phyloP scores from a whole-genome alignment of 2,113 vertebrate species.

The Dipodomys ordii region DNA sequence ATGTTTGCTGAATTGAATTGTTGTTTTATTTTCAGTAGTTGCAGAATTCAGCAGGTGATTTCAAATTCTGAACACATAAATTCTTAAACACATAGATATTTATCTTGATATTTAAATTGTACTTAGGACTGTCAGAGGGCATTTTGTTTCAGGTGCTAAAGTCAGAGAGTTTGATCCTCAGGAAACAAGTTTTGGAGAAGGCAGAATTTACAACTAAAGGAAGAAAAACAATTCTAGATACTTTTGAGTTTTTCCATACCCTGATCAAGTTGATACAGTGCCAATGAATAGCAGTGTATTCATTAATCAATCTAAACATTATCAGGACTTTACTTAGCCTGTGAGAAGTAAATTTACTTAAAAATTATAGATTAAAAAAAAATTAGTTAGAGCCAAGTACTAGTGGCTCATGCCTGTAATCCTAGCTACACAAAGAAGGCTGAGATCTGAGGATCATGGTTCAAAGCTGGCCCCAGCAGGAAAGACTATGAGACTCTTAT shows the following conservation, averaged over 20 bases:
- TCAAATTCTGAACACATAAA: slow-evolving; percentile 28
- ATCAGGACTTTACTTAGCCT: not conserved
- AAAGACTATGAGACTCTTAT: no score
- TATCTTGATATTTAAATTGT: not conserved
- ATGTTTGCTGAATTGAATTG: not conserved
- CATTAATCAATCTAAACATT: not conserved
- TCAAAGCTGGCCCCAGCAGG: no score
- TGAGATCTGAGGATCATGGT: no score
- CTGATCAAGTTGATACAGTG: not conserved
- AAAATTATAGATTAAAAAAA: not conserved
- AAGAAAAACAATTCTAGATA: not conserved
- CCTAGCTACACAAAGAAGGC: no score
- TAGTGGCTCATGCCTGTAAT: no score
- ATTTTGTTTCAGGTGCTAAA: not conserved
- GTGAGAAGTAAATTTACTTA: slow-evolving; percentile 20
- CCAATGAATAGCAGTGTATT: not conserved
- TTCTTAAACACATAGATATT: not conserved
- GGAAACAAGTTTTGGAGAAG: not conserved
- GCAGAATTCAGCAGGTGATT: not conserved
- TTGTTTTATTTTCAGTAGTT: slow-evolving; percentile 29
- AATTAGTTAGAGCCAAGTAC: not conserved
- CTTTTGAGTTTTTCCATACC: not conserved
- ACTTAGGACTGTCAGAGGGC: not conserved
- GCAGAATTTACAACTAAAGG: not conserved
- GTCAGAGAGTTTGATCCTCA: not conserved